phyloP scores from a whole-genome alignment of 2,113 vertebrate genomes.

The Toxostoma redivivum region DNA sequence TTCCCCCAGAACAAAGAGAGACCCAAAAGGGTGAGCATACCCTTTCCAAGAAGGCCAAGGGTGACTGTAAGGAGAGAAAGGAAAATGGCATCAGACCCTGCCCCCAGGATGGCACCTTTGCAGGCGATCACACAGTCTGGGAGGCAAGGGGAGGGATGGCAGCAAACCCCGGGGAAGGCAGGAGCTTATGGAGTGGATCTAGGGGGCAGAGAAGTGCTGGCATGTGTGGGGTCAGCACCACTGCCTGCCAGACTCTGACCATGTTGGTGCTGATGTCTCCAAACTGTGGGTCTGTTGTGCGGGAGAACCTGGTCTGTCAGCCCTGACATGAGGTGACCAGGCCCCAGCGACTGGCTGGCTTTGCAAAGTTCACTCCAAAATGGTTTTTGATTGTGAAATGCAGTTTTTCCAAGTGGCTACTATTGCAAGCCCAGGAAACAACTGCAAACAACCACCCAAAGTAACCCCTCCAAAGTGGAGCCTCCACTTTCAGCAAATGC shows the following conservation, averaged over 20 bases:
- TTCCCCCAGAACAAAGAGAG: not conserved
- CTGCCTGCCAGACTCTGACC: accelerated
- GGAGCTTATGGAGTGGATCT: accelerated
- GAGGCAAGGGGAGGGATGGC: not conserved
- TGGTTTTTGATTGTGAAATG: not conserved
- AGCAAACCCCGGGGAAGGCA: not conserved
- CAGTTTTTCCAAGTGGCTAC: not conserved
- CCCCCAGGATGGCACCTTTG: accelerated
- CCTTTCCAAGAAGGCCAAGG: not conserved
- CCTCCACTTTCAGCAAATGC: not conserved
- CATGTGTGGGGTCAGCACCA: accelerated
- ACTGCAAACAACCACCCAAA: accelerated
- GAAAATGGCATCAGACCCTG: not conserved
- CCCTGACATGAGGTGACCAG: accelerated
- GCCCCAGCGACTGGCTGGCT: not conserved
- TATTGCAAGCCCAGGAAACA: not conserved
- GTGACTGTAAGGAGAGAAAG: too few relatives aligned
- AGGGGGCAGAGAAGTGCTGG: accelerated
- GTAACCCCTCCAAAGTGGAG: accelerated
- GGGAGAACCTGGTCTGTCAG: accelerated
- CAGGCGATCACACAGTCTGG: accelerated
- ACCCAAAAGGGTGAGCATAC: accelerated
- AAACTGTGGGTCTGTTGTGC: not conserved
- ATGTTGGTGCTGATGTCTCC: not conserved
- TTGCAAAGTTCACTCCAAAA: not conserved